phyloP scores from a whole-genome alignment of 2,888 invertebrate genomes.

The Pantelozetes paolii region DNA sequence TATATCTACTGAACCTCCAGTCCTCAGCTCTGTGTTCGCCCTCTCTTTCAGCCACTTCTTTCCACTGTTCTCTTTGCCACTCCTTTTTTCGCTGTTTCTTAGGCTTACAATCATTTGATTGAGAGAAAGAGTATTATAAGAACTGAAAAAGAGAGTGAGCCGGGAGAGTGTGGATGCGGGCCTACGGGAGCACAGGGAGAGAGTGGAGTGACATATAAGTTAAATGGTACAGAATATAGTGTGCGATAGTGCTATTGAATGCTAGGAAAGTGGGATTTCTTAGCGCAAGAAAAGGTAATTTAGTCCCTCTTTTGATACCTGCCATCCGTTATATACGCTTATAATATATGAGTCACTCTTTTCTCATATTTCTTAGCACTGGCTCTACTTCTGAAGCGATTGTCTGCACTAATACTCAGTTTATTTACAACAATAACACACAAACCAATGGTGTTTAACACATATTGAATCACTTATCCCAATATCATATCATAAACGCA shows the following conservation, averaged over 20 bases:
- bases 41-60: constrained; percentile 1
- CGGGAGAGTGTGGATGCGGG: not conserved
- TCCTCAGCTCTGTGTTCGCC: not conserved
- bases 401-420: constrained; percentile 12
- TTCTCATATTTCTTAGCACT: constrained; percentile 37
- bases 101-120: constrained; percentile 18
- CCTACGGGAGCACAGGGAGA: not conserved
- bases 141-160: not conserved
- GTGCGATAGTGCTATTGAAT: constrained; percentile 25
- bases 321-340: constrained; percentile 32
- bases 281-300: constrained; percentile 31
- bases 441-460: constrained; percentile 27
- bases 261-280: constrained; percentile 3
- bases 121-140: not conserved
- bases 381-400: not conserved
- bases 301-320: constrained; percentile 35
- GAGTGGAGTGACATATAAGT: constrained; percentile 20
- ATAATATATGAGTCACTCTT: constrained; percentile 30
- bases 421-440: constrained; percentile 26
- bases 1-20: no score
- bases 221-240: constrained; percentile 24
- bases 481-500: constrained; percentile 30
- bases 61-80: constrained; percentile 7
- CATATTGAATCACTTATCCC: constrained; percentile 36
- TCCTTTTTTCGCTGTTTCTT: constrained; percentile 11